Percentiles rank a stretch among this genome's conserved stretches.
phyloP scores from a whole-genome alignment of 30 jellyfish, hydroid and myxozoan species.

The Aurelia coerulea region DNA sequence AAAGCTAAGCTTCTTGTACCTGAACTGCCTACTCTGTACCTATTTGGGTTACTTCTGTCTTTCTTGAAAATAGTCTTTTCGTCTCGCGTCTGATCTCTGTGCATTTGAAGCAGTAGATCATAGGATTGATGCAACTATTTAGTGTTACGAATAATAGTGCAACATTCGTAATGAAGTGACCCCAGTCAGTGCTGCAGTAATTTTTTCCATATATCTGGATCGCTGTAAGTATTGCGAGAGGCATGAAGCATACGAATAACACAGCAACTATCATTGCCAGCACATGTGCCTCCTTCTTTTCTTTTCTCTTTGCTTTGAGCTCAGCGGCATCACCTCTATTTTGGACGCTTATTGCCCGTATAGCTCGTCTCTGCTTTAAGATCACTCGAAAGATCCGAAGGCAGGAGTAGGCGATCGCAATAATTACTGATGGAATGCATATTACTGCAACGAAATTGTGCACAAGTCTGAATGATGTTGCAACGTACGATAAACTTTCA shows the following conservation, averaged over 20 bases:
- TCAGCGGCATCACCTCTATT: neutral
- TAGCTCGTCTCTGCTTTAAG: neutral
- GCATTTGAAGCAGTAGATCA: neutral
- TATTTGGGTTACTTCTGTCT: neutral
- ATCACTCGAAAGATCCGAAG: neutral
- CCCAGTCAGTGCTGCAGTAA: neutral
- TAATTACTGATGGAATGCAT: neutral
- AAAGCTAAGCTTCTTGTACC: no score
- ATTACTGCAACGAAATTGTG: neutral
- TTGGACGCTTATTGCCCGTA: no score
- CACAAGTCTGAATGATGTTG: neutral
- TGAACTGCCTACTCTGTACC: no score
- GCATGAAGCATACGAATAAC: neutral
- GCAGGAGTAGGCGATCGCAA: neutral
- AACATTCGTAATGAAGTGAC: neutral
- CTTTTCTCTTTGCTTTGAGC: neutral
- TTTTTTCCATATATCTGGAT: neutral
- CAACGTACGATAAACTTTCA: no score
- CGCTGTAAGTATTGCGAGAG: neutral
- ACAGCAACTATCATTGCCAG: neutral
- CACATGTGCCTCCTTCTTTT: neutral
- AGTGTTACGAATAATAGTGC: neutral
- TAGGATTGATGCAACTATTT: slow-evolving; percentile 1
- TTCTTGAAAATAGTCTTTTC: neutral
- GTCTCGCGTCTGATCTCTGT: neutral